phyloP scores from a whole-genome alignment of 2,797 vertebrate species.

The Vireo griseus region DNA sequence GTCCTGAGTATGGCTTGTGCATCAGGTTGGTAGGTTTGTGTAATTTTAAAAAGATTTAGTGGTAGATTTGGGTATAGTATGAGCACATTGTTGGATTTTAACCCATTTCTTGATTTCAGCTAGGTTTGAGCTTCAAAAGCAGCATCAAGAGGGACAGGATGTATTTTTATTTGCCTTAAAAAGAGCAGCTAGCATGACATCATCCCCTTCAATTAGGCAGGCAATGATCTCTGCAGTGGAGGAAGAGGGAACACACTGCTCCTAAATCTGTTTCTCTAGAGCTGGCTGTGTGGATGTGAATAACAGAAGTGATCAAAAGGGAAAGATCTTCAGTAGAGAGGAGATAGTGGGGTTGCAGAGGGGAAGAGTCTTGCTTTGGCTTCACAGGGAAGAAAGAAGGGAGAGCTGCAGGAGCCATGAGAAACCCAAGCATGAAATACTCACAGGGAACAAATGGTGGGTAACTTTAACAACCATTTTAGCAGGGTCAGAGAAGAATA shows the following conservation, averaged over 20 bases:
- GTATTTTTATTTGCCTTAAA: conserved; percentile 48
- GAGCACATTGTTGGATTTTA: conserved; percentile 6
- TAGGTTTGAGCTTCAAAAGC: conserved; percentile 1
- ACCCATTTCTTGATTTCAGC: neutral
- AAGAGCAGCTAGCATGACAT: conserved; percentile 45
- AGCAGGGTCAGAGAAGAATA: conserved; percentile 24
- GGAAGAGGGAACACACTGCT: neutral
- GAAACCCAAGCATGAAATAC: conserved; percentile 3
- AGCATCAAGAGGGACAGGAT: conserved; percentile 4
- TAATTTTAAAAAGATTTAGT: neutral
- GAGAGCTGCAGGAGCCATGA: conserved; percentile 26
- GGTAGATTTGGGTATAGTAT: neutral
- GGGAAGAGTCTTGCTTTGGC: neutral
- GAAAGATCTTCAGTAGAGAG: neutral
- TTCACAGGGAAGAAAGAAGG: neutral
- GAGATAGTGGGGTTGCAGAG: neutral
- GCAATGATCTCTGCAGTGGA: neutral
- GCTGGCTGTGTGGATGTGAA: neutral
- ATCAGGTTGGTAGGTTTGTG: neutral
- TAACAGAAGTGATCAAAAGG: neutral
- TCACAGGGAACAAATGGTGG: neutral
- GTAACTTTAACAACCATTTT: conserved; percentile 34
- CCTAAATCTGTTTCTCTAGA: neutral
- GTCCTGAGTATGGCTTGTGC: neutral
- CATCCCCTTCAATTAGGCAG: conserved; percentile 30